Evolutionary conservation across 2,797 vertebrate genomes (phyloP).

Genomic region (Acipenser ruthenus): DNA sequence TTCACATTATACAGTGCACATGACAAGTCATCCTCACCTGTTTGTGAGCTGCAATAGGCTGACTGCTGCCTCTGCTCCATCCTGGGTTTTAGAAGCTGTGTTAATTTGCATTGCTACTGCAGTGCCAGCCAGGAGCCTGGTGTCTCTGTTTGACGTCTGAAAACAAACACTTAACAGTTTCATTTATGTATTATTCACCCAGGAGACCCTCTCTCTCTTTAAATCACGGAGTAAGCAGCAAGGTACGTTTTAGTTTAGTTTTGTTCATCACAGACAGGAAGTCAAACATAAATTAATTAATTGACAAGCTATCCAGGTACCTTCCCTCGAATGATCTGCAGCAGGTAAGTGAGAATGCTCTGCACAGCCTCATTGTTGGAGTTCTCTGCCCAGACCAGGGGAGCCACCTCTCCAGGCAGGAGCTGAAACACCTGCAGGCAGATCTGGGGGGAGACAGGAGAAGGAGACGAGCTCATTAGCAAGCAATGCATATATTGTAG

Average conservation of each 20-base stretch:
- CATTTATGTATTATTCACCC: too few species aligned
- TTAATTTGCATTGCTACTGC: slow-evolving; percentile 77
- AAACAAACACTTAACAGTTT: slow-evolving; percentile 1
- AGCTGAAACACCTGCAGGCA: slow-evolving; percentile 78
- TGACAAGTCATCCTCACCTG: slow-evolving; percentile 32
- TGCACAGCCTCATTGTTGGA: slow-evolving; percentile 34
- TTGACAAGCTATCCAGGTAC: slow-evolving; percentile 34
- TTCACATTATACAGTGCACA: not conserved
- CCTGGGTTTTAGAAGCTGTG: slow-evolving; percentile 40
- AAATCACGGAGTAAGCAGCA: not conserved
- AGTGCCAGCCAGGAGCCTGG: slow-evolving; percentile 68
- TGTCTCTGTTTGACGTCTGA: slow-evolving; percentile 64
- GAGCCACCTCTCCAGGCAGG: slow-evolving; percentile 50
- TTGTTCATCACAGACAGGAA: not conserved
- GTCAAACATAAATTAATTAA: not conserved
- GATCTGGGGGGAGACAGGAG: slow-evolving; percentile 43
- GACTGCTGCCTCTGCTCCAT: slow-evolving; percentile 49
- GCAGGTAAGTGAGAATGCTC: slow-evolving; percentile 63
- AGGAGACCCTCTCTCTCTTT: not conserved
- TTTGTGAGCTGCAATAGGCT: slow-evolving; percentile 52
- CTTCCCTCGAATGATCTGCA: slow-evolving; percentile 61
- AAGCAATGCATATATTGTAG: too few species aligned
- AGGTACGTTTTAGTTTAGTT: not conserved
- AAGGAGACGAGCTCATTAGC: too few species aligned
- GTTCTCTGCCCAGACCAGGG: slow-evolving; percentile 50